Conservation (phyloP, 1,140 invertebrate species). For the Dendrolimus punctatus region DNA sequence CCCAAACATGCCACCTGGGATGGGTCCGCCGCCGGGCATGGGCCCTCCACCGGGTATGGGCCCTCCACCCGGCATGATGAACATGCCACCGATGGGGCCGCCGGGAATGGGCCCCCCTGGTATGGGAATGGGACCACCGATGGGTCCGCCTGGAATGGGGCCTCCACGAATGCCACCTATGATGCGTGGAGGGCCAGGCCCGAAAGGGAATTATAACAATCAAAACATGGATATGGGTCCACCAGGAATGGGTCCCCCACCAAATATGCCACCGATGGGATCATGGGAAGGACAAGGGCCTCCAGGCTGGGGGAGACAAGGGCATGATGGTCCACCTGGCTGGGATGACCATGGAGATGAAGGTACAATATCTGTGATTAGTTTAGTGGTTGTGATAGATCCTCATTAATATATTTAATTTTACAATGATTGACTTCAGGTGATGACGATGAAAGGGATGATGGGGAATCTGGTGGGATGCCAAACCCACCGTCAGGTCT, state of each 20-base stretch:
- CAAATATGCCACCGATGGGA: slow-evolving; percentile 30
- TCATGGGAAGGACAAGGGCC: slow-evolving; percentile 37
- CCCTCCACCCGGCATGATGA: slow-evolving; percentile 8
- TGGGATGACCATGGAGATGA: slow-evolving; percentile 53
- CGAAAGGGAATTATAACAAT: slow-evolving; percentile 33
- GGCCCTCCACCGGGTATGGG: slow-evolving; percentile 41
- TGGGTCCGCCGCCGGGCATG: slow-evolving; percentile 11
- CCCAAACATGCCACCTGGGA: slow-evolving; percentile 19
- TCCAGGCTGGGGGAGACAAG: slow-evolving; percentile 39
- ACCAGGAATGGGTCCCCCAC: slow-evolving; percentile 38
- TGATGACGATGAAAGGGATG: slow-evolving; percentile 33
- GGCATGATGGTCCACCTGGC: slow-evolving; percentile 44
- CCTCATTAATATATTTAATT: no score
- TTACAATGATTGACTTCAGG: slow-evolving; percentile 2
- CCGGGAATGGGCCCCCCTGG: slow-evolving; percentile 38
- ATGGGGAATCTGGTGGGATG: slow-evolving; percentile 15
- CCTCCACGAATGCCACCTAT: slow-evolving; percentile 32
- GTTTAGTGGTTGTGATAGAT: slow-evolving; percentile 21
- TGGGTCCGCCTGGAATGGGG: slow-evolving; percentile 44
- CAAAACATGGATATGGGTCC: slow-evolving; percentile 47
- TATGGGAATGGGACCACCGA: slow-evolving; percentile 17
- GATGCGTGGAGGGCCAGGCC: slow-evolving; percentile 29
- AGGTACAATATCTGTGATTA: slow-evolving; percentile 44
- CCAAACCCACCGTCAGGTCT: slow-evolving; percentile 24
- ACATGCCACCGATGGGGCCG: slow-evolving; percentile 27